These are phyloP conservation scores for Sinhomidia bicolor DNA, from an alignment of 2,888 invertebrate species.

Conservation along the genomic window DNA sequence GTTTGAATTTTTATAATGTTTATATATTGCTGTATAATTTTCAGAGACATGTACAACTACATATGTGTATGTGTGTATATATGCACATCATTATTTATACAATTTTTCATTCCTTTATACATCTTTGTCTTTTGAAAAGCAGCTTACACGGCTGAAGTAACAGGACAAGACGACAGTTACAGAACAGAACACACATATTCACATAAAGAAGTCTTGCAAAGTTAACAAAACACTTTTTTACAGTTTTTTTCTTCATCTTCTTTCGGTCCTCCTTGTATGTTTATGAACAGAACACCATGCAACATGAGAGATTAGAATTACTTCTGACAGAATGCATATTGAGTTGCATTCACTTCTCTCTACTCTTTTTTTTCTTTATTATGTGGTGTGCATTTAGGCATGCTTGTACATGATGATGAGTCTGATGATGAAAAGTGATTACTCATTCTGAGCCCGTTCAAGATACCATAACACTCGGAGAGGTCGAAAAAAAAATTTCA, in stretches of 20 bases:
- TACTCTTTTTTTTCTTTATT: too few species aligned
- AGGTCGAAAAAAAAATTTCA: slow-evolving; percentile 7
- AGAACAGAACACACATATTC: background rate
- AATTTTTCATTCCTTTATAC: background rate
- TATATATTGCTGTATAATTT: background rate
- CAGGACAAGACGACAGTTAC: slow-evolving; percentile 39
- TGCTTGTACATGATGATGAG: slow-evolving; percentile 37
- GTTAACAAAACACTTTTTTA: slow-evolving; percentile 65
- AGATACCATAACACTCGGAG: slow-evolving; percentile 52
- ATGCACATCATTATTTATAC: background rate
- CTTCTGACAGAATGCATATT: slow-evolving; percentile 63
- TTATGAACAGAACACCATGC: slow-evolving; percentile 23
- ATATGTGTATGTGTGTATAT: background rate
- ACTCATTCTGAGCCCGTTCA: slow-evolving; percentile 67
- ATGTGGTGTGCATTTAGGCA: slow-evolving; percentile 34
- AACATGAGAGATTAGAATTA: slow-evolving; percentile 38
- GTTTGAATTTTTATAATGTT: background rate
- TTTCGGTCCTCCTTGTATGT: background rate
- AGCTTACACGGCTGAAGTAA: slow-evolving; percentile 67
- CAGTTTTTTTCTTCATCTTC: background rate
- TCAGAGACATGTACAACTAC: background rate
- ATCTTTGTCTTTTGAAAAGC: slow-evolving; percentile 57
- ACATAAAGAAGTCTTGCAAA: slow-evolving; percentile 47
- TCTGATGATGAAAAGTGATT: slow-evolving; percentile 67
- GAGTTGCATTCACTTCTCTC: slow-evolving; percentile 43